phyloP scores from a whole-genome alignment of 2,113 vertebrate genomes.

The Falco punctatus region DNA sequence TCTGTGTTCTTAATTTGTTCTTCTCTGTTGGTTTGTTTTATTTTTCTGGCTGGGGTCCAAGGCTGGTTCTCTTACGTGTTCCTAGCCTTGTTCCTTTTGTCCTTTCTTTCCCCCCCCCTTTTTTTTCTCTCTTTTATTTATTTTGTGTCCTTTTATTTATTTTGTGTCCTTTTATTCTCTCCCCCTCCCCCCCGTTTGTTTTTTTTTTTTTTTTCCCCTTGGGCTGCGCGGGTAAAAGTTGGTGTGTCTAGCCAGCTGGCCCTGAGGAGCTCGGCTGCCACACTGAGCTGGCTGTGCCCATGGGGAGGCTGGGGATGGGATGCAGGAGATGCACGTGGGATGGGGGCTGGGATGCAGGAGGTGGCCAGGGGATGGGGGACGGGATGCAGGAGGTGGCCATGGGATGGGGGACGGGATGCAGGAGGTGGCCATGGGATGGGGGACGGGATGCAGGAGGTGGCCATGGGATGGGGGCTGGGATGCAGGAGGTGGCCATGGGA shows the following conservation, averaged over 20 bases:
- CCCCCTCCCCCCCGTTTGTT: fast-evolving
- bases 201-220: fast-evolving
- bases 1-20: constrained; percentile 61
- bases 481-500: background rate
- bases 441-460: too few species aligned
- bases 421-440: background rate
- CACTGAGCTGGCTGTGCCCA: background rate
- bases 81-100: constrained; percentile 72
- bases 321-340: background rate
- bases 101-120: background rate
- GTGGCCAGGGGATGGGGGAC: too few species aligned
- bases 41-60: constrained; percentile 69
- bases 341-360: background rate
- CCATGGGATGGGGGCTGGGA: background rate
- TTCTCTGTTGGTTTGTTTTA: constrained; percentile 60
- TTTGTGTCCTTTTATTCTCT: background rate
- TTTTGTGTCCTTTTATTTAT: fast-evolving
- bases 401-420: background rate
- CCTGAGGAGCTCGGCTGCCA: background rate
- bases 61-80: constrained; percentile 71
- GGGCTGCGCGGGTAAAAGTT: constrained; percentile 39
- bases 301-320: background rate
- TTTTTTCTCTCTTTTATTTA: background rate
- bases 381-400: too few species aligned
- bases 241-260: background rate